phyloP scores from a whole-genome alignment of 1,140 invertebrate genomes.

The Brachionus paranguensis region DNA sequence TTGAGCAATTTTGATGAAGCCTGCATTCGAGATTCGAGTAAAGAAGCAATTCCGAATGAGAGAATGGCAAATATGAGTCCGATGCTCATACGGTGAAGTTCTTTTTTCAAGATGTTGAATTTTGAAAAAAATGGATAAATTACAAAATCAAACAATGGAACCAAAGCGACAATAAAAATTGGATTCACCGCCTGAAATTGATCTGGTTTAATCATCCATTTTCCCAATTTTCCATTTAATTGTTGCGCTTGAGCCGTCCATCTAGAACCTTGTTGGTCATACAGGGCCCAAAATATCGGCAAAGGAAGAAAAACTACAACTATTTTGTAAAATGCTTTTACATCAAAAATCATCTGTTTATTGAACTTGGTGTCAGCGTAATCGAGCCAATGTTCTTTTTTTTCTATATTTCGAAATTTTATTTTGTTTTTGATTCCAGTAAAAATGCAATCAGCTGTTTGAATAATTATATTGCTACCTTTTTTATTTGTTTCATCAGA shows the following conservation, averaged over 20 bases:
- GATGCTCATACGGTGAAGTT: conserved; percentile 68
- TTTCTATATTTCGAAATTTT: conserved; percentile 42
- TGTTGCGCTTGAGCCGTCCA: conserved; percentile 89
- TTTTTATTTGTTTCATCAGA: conserved; percentile 11
- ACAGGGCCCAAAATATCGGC: conserved; percentile 81
- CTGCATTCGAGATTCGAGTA: conserved; percentile 74
- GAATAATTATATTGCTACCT: conserved; percentile 24
- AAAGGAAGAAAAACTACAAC: conserved; percentile 72
- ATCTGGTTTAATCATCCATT: conserved; percentile 55
- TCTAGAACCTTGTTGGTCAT: conserved; percentile 69
- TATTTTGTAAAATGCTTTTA: conserved; percentile 52
- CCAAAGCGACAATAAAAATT: conserved; percentile 73
- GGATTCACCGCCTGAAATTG: conserved; percentile 65
- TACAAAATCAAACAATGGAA: conserved; percentile 73
- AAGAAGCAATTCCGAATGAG: conserved; percentile 76
- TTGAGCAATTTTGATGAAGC: background rate
- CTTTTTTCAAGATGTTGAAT: conserved; percentile 56
- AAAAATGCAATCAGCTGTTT: conserved; percentile 22
- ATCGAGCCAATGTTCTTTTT: conserved; percentile 70
- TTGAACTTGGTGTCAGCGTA: conserved; percentile 64
- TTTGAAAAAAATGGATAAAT: conserved; percentile 62
- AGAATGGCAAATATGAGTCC: conserved; percentile 76
- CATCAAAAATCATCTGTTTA: conserved; percentile 41
- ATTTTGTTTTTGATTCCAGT: conserved; percentile 1
- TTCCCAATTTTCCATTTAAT: conserved; percentile 73